These are phyloP conservation scores for Valencia hispanica DNA, from an alignment of 2,797 vertebrate genomes.

Conservation along the genomic window DNA sequence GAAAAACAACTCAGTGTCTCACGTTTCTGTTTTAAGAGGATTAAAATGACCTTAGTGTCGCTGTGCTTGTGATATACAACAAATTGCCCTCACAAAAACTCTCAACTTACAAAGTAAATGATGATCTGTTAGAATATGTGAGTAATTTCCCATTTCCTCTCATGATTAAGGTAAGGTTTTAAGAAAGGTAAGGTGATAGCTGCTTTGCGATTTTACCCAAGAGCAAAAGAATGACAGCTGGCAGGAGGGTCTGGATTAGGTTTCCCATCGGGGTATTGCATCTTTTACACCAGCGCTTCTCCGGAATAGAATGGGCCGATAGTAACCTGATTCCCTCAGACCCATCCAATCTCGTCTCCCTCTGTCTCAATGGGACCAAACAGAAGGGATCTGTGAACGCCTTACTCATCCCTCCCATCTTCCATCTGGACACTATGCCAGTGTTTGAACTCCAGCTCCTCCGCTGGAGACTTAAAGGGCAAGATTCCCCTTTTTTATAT, in stretches of 20 bases:
- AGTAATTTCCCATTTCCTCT: constrained; percentile 50
- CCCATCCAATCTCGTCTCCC: constrained; percentile 76
- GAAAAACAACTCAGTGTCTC: not conserved
- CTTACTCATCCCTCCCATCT: constrained; percentile 77
- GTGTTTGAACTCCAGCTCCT: constrained; percentile 62
- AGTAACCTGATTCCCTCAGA: constrained; percentile 77
- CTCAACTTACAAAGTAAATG: constrained; percentile 27
- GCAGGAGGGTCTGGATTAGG: constrained; percentile 78
- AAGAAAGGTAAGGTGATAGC: constrained; percentile 72
- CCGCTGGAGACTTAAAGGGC: constrained; percentile 58
- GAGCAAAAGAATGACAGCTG: constrained; percentile 79
- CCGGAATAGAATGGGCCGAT: constrained; percentile 72
- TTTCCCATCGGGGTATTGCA: constrained; percentile 77
- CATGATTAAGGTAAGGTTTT: constrained; percentile 73
- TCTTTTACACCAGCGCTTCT: constrained; percentile 76
- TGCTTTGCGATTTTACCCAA: constrained; percentile 74
- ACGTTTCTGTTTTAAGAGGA: not conserved
- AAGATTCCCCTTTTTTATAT: constrained; percentile 22
- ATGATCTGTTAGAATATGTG: constrained; percentile 21
- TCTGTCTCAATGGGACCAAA: constrained; percentile 73
- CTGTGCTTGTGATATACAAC: not conserved
- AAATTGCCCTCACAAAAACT: constrained; percentile 8
- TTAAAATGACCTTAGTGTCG: not conserved
- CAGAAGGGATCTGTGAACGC: constrained; percentile 74
- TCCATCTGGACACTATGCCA: constrained; percentile 76